A percentile compares a stretch with the other conserved stretches of the same genome.
phyloP scores from a whole-genome alignment of 53 echinoderm and acorn worm genomes.

The Holothuria leucospilota region DNA sequence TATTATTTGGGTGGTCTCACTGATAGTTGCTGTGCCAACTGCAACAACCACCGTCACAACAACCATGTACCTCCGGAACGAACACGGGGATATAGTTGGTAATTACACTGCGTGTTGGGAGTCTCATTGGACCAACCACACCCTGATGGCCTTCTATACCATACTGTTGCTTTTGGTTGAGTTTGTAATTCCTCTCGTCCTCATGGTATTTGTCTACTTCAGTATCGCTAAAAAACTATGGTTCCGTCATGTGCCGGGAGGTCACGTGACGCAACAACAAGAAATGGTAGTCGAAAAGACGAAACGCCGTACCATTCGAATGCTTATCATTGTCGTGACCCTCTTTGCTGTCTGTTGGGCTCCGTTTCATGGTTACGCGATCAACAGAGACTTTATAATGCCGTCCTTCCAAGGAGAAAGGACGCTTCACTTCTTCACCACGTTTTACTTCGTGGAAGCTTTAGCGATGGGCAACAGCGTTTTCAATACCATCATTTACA shows the following conservation, averaged over 20 bases:
- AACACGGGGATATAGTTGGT: conserved; percentile 15
- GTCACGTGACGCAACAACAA: conserved; percentile 82
- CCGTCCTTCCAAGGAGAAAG: conserved; percentile 55
- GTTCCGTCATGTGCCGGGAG: conserved; percentile 91
- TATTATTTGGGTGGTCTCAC: conserved; percentile 84
- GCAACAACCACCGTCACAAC: conserved; percentile 50
- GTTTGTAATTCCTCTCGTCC: conserved; percentile 77
- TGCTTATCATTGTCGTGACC: conserved; percentile 89
- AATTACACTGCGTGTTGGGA: conserved; percentile 70
- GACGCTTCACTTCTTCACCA: conserved; percentile 57
- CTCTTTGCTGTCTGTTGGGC: conserved; percentile 93
- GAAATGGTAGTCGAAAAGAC: conserved; percentile 82
- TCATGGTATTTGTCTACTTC: conserved; percentile 82
- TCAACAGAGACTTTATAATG: conserved; percentile 81
- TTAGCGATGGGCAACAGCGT: conserved; percentile 96
- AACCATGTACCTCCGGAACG: conserved; percentile 18
- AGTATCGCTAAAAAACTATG: conserved; percentile 85
- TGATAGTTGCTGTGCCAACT: conserved; percentile 78
- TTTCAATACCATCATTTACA: conserved; percentile 90
- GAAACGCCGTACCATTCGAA: conserved; percentile 84
- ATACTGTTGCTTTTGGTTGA: conserved; percentile 74
- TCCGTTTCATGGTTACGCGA: conserved; percentile 83
- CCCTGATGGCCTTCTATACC: conserved; percentile 70
- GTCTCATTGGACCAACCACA: conserved; percentile 68
- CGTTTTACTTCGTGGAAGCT: conserved; percentile 88